A percentile compares a stretch with the other conserved stretches of the same genome.
These are phyloP conservation scores for Dinomys branickii DNA, from an alignment of 2,113 vertebrate genomes.

Conservation along the genomic window DNA sequence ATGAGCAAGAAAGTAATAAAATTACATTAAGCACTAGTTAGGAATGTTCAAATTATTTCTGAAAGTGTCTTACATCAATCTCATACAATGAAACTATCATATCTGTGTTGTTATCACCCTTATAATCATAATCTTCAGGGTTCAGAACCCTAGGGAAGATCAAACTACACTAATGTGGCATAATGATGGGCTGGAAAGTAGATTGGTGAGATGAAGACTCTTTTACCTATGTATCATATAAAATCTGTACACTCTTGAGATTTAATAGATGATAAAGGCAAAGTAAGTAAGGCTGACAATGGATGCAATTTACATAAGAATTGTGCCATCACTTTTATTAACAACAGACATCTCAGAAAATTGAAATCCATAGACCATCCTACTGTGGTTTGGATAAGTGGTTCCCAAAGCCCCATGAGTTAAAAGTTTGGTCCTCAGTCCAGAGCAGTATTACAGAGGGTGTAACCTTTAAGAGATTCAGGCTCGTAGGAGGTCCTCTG, in stretches of 20 bases:
- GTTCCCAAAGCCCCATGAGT: background rate
- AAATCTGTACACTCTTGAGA: background rate
- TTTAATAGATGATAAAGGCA: background rate
- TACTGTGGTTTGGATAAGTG: background rate
- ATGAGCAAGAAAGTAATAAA: conserved; percentile 72
- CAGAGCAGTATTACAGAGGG: background rate
- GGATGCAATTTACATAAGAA: background rate
- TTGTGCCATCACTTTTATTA: background rate
- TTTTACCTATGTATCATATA: background rate
- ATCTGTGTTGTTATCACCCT: background rate
- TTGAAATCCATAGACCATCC: conserved; percentile 1
- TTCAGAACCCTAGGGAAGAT: background rate
- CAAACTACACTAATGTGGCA: no score
- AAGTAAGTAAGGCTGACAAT: background rate
- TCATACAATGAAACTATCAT: background rate
- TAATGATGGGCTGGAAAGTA: background rate
- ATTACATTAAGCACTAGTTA: conserved; percentile 51
- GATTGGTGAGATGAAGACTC: background rate
- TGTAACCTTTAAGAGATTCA: background rate
- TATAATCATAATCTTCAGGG: background rate
- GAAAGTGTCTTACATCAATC: background rate
- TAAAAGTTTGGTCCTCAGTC: background rate
- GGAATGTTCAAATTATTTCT: conserved; percentile 48
- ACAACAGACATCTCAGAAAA: background rate
- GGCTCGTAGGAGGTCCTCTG: background rate